A percentile compares a stretch with the other conserved stretches of the same genome.
Conservation (phyloP, 2,888 invertebrate species). For the Agrochola circellaris region DNA sequence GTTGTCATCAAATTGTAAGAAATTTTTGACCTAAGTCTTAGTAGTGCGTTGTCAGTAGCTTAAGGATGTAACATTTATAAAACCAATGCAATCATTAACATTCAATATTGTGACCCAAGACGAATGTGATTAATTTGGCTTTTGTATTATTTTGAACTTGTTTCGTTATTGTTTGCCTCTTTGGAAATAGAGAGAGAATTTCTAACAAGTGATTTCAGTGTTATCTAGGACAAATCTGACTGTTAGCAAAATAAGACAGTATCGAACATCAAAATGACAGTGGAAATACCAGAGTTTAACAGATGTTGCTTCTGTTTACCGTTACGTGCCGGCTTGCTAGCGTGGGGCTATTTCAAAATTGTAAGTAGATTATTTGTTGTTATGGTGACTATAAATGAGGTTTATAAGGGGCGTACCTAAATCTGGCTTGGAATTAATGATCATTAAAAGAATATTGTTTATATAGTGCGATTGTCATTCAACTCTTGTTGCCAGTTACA, state of each 20-base stretch:
- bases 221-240: not conserved
- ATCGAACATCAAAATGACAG: conserved; percentile 36
- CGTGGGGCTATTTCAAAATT: conserved; percentile 59
- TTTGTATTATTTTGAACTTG: not conserved
- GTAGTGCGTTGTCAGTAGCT: not conserved
- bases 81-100: not conserved
- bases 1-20: not conserved
- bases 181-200: not conserved
- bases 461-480: not conserved
- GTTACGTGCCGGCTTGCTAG: conserved; percentile 54
- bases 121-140: not conserved
- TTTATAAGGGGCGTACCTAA: not conserved
- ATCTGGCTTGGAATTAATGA: not conserved
- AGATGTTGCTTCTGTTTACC: conserved; percentile 63
- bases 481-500: not conserved
- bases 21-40: not conserved
- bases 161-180: not conserved
- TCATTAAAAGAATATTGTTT: not conserved
- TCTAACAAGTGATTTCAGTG: not conserved
- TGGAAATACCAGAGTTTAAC: conserved; percentile 41
- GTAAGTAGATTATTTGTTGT: conserved; percentile 61
- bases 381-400: not conserved
- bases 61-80: not conserved
- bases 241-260: not conserved
- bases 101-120: not conserved